Conservation (phyloP, 2,113 vertebrate genomes). For the Labeo rohita region DNA sequence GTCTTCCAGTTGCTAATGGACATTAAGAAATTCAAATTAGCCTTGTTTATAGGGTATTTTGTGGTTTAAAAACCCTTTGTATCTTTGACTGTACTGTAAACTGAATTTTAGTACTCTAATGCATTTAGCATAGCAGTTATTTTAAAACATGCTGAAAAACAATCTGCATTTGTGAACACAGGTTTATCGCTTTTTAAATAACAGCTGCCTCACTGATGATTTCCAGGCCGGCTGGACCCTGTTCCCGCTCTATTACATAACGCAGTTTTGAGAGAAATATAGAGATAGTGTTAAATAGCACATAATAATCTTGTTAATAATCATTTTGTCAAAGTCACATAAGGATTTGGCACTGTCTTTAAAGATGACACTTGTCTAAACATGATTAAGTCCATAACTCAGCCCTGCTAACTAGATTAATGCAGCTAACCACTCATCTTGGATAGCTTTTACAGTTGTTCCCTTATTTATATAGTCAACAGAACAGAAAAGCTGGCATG, state of each 20-base stretch:
- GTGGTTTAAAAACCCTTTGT: conserved; percentile 6
- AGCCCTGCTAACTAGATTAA: background rate
- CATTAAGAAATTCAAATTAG: conserved; percentile 47
- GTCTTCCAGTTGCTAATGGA: conserved; percentile 84
- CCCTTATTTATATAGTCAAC: background rate
- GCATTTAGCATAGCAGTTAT: conserved; percentile 21
- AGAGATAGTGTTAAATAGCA: background rate
- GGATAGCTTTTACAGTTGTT: background rate
- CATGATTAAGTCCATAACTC: background rate
- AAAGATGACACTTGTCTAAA: background rate
- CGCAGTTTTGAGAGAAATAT: background rate
- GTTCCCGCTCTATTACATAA: conserved; percentile 7
- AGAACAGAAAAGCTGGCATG: background rate
- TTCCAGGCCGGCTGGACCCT: conserved; percentile 47
- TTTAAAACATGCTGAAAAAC: conserved; percentile 33
- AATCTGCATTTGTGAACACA: conserved; percentile 49
- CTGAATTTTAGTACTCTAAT: background rate
- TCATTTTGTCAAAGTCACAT: background rate
- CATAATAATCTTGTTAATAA: background rate
- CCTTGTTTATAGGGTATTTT: background rate
- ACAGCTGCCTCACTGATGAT: conserved; percentile 48
- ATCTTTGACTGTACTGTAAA: background rate
- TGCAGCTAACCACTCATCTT: background rate
- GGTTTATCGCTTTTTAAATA: conserved; percentile 46
- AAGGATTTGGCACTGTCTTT: background rate